Evolutionary conservation across 2,888 invertebrate species (phyloP).

Genomic region (Eilema caniola): DNA sequence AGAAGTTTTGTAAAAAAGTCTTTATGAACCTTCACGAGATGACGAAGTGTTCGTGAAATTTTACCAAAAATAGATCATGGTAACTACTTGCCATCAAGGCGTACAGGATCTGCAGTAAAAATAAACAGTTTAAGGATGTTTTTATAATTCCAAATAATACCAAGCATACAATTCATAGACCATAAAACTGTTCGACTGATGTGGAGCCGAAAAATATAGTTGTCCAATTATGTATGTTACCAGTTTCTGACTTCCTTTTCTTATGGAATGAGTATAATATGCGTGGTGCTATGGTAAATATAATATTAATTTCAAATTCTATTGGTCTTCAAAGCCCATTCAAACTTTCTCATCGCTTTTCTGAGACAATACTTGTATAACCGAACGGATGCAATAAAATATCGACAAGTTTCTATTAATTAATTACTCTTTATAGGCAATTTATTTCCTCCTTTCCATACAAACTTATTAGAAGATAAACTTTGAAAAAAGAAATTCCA

Average conservation of each 20-base stretch:
- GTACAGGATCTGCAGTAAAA: too few species aligned
- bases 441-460: constrained; percentile 41
- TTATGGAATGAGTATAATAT: too few species aligned
- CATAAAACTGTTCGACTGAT: too few species aligned
- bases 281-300: background rate
- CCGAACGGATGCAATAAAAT: constrained; percentile 41
- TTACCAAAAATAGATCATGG: background rate
- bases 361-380: constrained; percentile 31
- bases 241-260: background rate
- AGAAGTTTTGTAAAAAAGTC: background rate
- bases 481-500: constrained; percentile 32
- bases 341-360: constrained; percentile 1
- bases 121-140: background rate
- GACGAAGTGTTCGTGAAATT: background rate
- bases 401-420: constrained; percentile 29
- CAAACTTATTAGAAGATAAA: constrained; percentile 27
- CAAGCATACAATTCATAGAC: too few species aligned
- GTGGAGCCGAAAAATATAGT: too few species aligned
- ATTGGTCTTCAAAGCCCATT: background rate
- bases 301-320: background rate
- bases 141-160: too few species aligned
- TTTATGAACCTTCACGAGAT: background rate
- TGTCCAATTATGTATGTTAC: background rate
- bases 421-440: constrained; percentile 45
- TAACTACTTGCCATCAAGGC: background rate